Evolutionary conservation across 2,797 vertebrate species (phyloP).

Genomic region (Adrianichthys oophorus): DNA sequence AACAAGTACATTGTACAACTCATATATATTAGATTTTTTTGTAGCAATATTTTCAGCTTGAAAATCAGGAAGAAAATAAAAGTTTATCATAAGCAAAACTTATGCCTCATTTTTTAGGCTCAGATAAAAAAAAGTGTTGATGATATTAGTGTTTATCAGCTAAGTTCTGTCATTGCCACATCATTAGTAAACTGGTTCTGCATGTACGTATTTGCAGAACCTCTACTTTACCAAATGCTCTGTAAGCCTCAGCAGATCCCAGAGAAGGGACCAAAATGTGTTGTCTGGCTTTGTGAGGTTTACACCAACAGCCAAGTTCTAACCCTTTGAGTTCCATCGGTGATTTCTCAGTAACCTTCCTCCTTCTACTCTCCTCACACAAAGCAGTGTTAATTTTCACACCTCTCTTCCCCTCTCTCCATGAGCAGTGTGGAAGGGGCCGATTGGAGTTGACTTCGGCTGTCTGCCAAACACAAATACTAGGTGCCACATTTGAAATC

Average conservation of each 20-base stretch:
- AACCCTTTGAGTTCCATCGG: constrained; percentile 12
- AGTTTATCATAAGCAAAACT: background rate
- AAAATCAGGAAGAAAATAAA: background rate
- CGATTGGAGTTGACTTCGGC: constrained; percentile 58
- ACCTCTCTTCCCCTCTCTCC: constrained; percentile 12
- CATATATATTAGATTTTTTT: too few relatives aligned
- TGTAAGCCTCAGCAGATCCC: constrained; percentile 10
- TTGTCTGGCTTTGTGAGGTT: constrained; percentile 19
- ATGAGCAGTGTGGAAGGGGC: constrained; percentile 40
- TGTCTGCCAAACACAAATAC: constrained; percentile 58
- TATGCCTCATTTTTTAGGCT: background rate
- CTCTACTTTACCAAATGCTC: constrained; percentile 31
- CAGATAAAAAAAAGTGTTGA: constrained; percentile 5
- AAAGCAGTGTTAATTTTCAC: constrained; percentile 3
- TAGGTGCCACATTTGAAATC: constrained; percentile 59
- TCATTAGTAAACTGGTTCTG: constrained; percentile 1
- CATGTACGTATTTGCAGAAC: background rate
- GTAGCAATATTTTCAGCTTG: background rate
- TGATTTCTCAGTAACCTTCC: constrained; percentile 4
- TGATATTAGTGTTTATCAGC: constrained; percentile 8
- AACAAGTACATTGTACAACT: too few relatives aligned
- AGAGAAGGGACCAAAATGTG: constrained; percentile 8
- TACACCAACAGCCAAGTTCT: constrained; percentile 13
- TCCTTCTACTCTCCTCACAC: constrained; percentile 5
- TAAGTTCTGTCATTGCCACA: constrained; percentile 8